Base-by-base conservation (phyloP, 2,113 vertebrate species). In the Chaetodon trifascialis region DNA sequence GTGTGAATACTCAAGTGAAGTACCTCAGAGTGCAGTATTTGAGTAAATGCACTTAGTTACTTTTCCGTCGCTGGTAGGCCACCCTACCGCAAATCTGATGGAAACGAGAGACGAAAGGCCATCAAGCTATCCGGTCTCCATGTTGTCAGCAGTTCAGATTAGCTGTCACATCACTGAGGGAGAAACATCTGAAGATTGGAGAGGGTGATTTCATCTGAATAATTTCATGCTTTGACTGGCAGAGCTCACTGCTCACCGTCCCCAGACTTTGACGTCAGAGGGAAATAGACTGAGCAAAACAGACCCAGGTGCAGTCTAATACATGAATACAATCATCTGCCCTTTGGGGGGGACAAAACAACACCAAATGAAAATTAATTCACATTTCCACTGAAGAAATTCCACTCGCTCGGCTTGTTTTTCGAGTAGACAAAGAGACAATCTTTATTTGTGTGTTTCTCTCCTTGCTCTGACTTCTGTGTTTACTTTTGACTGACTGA, bases 361-460 rank as follows among this genome's bases (percentile, higher is more conserved):
- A 5, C 54, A 83, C 46, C 12, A 85, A 62, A 84, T 80, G 11
- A 82, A 76, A 82, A 77, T 76, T 60, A 87, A 87, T 66, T 84
- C 78, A 85, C 67, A 88, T 84, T 80, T 77, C 40, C 55, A 82
- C 49, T 51, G 52, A 91, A 91, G 72, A 90, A 86, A 90, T 74
- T 78, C 64, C 83, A 92, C 81, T 89, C 89, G 71, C 64, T 85
- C 51, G 60, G n/a, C n/a, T 72, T 55, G 11, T 76, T 90, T 25
- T 89, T 75, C 66, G 21, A 91, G 92, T 93, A 91, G 93, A 94
- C 91, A 92, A 93, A 94, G 93, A 92, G 89, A 94, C 92, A 92
- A 94, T 93, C 91, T 94, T 94, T 94, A 94, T 94, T 94, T 92
- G 94, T 93, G 91, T 93, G 91, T 91, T 93, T 92, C 91, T 92